phyloP scores from a whole-genome alignment of 23 tunicate species.

The Halocynthia roretzi region DNA sequence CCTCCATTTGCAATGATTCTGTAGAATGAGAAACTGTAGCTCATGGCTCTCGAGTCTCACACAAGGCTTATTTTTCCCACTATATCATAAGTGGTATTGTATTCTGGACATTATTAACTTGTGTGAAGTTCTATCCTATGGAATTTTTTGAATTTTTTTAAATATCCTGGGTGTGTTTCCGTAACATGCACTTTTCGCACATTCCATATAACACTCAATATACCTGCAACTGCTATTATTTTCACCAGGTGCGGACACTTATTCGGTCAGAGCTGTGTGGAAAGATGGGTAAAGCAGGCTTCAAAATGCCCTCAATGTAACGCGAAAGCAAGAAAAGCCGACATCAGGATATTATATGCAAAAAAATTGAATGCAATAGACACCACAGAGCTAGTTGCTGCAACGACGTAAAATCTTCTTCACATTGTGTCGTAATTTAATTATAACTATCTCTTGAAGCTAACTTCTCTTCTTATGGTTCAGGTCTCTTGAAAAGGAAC shows the following conservation, averaged over 20 bases:
- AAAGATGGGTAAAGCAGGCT: conserved; percentile 71
- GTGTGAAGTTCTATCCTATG: too few species aligned
- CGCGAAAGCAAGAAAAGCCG: conserved; percentile 56
- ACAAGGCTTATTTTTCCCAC: too few species aligned
- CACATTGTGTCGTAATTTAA: neutral
- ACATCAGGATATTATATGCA: conserved; percentile 69
- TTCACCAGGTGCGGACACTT: conserved; percentile 79
- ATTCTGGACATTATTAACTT: too few species aligned
- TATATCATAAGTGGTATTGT: too few species aligned
- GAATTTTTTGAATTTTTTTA: too few species aligned
- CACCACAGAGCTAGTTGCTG: conserved; percentile 50
- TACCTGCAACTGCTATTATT: neutral
- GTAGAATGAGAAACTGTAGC: neutral
- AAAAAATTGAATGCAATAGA: conserved; percentile 59
- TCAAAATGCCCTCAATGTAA: conserved; percentile 90
- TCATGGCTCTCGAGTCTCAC: neutral
- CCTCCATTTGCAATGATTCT: neutral
- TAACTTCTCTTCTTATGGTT: neutral
- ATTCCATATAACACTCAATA: neutral
- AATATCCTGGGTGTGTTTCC: neutral
- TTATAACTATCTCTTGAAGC: neutral
- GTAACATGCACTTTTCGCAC: neutral
- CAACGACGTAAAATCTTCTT: conserved; percentile 27
- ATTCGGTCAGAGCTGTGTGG: conserved; percentile 76
- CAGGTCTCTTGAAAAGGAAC: conserved; percentile 47